Percentiles rank a stretch among this genome's conserved stretches.
Evolutionary conservation across 2,113 vertebrate species (phyloP).

Genomic region (Actenoides lindsayi): DNA sequence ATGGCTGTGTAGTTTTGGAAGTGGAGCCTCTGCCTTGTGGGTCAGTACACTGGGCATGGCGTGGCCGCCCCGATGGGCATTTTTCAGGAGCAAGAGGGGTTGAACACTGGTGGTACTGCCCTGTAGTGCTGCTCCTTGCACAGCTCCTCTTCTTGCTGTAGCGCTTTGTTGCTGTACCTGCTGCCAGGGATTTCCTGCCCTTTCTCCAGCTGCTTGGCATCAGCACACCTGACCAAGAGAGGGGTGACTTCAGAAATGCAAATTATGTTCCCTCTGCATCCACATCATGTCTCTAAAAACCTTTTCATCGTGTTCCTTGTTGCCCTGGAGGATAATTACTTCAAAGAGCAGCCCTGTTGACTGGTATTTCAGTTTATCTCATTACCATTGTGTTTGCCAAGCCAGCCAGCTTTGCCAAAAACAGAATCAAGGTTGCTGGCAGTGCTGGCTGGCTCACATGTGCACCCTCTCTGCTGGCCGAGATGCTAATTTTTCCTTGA

Average conservation of each 20-base stretch:
- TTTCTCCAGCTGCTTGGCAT: not conserved
- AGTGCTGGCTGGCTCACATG: slow-evolving; percentile 29
- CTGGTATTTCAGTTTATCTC: slow-evolving; percentile 71
- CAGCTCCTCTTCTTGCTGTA: not conserved
- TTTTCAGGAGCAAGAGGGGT: not conserved
- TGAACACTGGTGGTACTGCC: not conserved
- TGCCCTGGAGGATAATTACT: slow-evolving; percentile 74
- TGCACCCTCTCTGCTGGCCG: slow-evolving; percentile 47
- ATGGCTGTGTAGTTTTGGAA: rapidly evolving
- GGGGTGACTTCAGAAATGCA: slow-evolving; percentile 48
- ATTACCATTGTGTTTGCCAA: slow-evolving; percentile 67
- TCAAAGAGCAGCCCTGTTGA: slow-evolving; percentile 68
- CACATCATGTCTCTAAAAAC: slow-evolving; percentile 54
- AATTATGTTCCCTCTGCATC: slow-evolving; percentile 31
- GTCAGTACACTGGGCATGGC: rapidly evolving
- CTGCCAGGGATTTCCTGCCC: not conserved
- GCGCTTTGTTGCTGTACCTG: not conserved
- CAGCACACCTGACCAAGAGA: rapidly evolving
- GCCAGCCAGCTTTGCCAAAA: slow-evolving; percentile 69
- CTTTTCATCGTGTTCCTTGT: slow-evolving; percentile 65
- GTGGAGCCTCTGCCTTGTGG: not conserved
- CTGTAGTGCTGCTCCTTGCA: not conserved
- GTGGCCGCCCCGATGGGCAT: rapidly evolving
- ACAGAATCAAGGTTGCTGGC: slow-evolving; percentile 72
- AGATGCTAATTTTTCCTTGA: slow-evolving; percentile 72